Percentiles rank a stretch among this genome's conserved stretches.
Evolutionary conservation across 2,797 vertebrate species (phyloP).

Genomic region (Denticeps clupeoides): DNA sequence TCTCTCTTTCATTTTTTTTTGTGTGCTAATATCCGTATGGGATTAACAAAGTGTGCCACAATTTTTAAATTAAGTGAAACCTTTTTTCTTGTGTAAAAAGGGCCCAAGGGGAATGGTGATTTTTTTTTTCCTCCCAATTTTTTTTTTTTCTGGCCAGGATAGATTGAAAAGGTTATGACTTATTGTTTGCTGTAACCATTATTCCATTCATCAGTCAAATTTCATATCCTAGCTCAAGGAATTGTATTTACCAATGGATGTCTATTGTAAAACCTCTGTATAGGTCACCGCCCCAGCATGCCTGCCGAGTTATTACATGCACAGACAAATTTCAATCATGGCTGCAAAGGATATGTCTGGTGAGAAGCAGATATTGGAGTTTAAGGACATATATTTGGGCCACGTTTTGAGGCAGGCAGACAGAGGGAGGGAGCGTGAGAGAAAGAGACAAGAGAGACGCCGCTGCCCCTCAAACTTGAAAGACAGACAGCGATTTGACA

Average conservation of each 20-base stretch:
- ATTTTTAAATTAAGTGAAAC: neutral
- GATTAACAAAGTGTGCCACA: conserved; percentile 4
- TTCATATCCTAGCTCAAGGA: too few relatives aligned
- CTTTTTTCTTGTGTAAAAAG: neutral
- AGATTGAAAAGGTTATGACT: too few relatives aligned
- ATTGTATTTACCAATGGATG: too few relatives aligned
- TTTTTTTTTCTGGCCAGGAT: too few relatives aligned
- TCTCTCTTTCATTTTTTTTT: neutral
- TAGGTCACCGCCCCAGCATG: conserved; percentile 7
- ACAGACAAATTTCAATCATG: neutral
- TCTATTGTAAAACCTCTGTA: neutral
- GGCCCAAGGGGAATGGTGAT: neutral
- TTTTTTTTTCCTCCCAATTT: too few relatives aligned
- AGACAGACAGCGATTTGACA: neutral
- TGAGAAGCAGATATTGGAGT: neutral
- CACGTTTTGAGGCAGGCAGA: neutral
- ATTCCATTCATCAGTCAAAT: too few relatives aligned
- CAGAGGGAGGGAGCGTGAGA: neutral
- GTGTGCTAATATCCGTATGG: conserved; percentile 2
- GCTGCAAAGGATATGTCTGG: neutral
- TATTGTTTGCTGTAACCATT: too few relatives aligned
- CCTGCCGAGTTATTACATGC: conserved; percentile 13
- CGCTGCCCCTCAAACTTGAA: neutral
- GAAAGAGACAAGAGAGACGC: neutral
- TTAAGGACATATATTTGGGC: neutral